Percentiles rank a stretch among this genome's conserved stretches.
These are phyloP conservation scores for Anthrax anthrax DNA, from an alignment of 2,888 invertebrate species.

Conservation along the genomic window DNA sequence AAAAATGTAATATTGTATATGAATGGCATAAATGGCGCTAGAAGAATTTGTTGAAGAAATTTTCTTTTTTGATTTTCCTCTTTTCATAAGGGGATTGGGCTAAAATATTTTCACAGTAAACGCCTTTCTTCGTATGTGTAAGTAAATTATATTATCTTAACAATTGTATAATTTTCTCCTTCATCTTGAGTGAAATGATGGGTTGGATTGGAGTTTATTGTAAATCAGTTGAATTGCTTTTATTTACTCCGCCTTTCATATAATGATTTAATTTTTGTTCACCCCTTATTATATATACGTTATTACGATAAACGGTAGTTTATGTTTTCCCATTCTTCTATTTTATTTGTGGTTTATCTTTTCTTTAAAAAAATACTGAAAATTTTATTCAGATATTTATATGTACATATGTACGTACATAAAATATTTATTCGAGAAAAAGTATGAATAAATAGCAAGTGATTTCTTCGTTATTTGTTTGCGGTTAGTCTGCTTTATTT, in stretches of 20 bases:
- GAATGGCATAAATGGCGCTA: neutral
- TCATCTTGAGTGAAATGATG: neutral
- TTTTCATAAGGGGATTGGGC: constrained; percentile 7
- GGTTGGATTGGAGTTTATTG: neutral
- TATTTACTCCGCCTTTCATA: constrained; percentile 10
- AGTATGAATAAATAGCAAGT: neutral
- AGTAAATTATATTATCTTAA: neutral
- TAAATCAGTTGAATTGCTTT: neutral
- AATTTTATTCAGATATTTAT: too few relatives aligned
- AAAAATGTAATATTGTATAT: neutral
- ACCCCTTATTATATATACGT: neutral
- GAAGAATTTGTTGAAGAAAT: neutral
- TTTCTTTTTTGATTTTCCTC: neutral
- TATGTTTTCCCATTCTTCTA: neutral
- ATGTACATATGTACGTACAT: too few relatives aligned
- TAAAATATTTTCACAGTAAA: constrained; percentile 10
- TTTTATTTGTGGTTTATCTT: neutral
- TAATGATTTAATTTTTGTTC: constrained; percentile 29
- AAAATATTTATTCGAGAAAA: neutral
- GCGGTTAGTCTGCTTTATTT: neutral
- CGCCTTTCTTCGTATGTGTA: constrained; percentile 5
- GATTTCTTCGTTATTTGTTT: neutral
- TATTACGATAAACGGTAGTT: neutral
- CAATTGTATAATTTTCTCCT: constrained; percentile 5
- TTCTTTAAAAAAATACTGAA: neutral